Base-by-base conservation (phyloP, 2,113 vertebrate species). In the Spea multiplicata region DNA sequence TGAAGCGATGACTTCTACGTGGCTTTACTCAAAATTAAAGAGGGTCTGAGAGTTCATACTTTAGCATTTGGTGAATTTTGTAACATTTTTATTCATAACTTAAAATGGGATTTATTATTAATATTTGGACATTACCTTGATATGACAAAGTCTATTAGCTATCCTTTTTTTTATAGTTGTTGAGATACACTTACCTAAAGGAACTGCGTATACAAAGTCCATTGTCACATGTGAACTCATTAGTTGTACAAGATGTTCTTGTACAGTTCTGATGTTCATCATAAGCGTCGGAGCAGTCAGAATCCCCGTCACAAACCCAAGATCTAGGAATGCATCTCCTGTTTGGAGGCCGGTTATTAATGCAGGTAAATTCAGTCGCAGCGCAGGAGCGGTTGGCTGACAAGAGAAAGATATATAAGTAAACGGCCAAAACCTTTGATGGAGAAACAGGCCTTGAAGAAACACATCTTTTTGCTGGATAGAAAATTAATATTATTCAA, bases 261-360 rank as follows among this genome's bases (percentile, higher is more conserved):
- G 94, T 94, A 82, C 97, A 99, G 81, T 99, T 99, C 81, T 99
- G 97, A 80, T 94, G 93, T 76, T 99, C 97, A 74, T 99, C 97
- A 1, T 91, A 84, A 0, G 93, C 97, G 47, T 99, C 96, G 0
- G 83, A 69, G 55, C 97, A 99, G 84, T 99, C 97, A 0, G 94
- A 91, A 5, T 98, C 96, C 0, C 97, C 97, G n/a, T 99, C 97
- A 75, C 97, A 99, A 82, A 99, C 82, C 97, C 97, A 99, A 0
- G 90, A 84, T 5, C 12, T 88, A n/a, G 95, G 95, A 81, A 99
- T 98, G 64, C 97, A 99, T 78, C 90, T 94, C 83, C 95, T 88
- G 75, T 91, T 88, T 0, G 95, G 93, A 0, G 94, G 94, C 0
- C 57, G 87, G 75, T 93, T 95, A 82, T 96, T 96, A 49, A 82